phyloP scores from a whole-genome alignment of 2,888 invertebrate species.

The Lordiphosa fenestrarum region DNA sequence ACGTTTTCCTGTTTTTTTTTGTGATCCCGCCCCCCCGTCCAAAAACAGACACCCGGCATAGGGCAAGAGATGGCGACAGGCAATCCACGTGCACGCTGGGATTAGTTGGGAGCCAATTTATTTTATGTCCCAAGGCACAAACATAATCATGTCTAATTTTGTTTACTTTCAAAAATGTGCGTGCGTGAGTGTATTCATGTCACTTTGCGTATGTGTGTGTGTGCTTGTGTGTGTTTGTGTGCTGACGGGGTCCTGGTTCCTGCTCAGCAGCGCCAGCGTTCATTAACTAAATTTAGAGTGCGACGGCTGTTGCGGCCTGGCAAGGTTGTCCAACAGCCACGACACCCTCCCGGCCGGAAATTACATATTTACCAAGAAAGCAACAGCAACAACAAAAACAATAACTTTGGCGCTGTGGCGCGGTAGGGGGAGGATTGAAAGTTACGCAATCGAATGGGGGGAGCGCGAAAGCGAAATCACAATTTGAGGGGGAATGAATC shows the following conservation, averaged over 20 bases:
- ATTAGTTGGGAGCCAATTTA: constrained; percentile 74
- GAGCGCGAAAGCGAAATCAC: constrained; percentile 61
- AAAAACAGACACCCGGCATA: neutral
- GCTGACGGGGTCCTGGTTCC: constrained; percentile 24
- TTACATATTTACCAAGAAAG: constrained; percentile 55
- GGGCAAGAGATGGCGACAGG: neutral
- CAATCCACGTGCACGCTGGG: constrained; percentile 58
- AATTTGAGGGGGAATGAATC: constrained; percentile 32
- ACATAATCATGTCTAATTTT: constrained; percentile 76
- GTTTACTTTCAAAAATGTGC: constrained; percentile 73
- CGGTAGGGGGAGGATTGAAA: constrained; percentile 30
- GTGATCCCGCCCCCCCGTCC: no score
- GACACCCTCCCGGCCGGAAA: constrained; percentile 49
- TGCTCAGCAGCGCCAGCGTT: constrained; percentile 38
- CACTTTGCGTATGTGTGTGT: constrained; percentile 2
- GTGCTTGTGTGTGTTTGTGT: constrained; percentile 6
- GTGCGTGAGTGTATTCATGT: constrained; percentile 54
- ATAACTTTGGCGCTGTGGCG: neutral
- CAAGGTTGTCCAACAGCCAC: constrained; percentile 17
- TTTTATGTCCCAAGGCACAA: constrained; percentile 71
- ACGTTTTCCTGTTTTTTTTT: constrained; percentile 14
- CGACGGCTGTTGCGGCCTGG: constrained; percentile 59
- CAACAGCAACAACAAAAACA: constrained; percentile 10
- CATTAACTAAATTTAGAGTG: constrained; percentile 74
- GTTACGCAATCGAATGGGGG: constrained; percentile 68